Evolutionary conservation across 1,140 invertebrate genomes (phyloP).

Genomic region (Solenopsis invicta): DNA sequence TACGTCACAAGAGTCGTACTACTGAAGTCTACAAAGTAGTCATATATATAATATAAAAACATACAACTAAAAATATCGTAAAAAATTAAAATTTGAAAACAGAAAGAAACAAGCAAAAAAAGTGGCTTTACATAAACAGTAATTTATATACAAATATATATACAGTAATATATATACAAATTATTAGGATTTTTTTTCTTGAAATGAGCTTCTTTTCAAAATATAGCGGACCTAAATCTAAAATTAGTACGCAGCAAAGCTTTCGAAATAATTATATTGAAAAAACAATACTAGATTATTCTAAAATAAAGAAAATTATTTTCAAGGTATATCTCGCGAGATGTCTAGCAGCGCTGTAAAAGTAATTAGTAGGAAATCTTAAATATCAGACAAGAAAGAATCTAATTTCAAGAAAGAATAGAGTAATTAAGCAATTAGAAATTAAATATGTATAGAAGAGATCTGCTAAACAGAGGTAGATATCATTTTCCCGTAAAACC

Average conservation of each 20-base stretch:
- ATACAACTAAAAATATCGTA: background rate
- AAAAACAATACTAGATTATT: background rate
- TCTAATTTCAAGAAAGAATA: slow-evolving; percentile 1
- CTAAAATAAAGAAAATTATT: background rate
- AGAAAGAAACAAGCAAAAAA: background rate
- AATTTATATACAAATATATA: background rate
- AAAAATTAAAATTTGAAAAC: background rate
- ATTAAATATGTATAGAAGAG: background rate
- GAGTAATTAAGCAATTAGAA: background rate
- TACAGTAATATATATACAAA: background rate
- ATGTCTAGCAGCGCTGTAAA: background rate
- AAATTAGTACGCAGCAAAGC: background rate
- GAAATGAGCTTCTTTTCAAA: background rate
- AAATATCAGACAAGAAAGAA: background rate
- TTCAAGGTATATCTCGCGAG: background rate
- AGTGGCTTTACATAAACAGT: background rate
- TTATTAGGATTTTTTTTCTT: background rate
- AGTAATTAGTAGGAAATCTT: background rate
- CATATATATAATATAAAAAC: background rate
- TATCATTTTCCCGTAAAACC: too few relatives aligned
- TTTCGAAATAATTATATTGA: background rate
- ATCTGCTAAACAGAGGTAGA: background rate
- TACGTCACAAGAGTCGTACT: too few relatives aligned
- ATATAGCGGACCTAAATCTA: background rate
- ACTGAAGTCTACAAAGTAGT: background rate